Conservation (phyloP, 2,113 vertebrate species). For the Oryzias woworae region DNA sequence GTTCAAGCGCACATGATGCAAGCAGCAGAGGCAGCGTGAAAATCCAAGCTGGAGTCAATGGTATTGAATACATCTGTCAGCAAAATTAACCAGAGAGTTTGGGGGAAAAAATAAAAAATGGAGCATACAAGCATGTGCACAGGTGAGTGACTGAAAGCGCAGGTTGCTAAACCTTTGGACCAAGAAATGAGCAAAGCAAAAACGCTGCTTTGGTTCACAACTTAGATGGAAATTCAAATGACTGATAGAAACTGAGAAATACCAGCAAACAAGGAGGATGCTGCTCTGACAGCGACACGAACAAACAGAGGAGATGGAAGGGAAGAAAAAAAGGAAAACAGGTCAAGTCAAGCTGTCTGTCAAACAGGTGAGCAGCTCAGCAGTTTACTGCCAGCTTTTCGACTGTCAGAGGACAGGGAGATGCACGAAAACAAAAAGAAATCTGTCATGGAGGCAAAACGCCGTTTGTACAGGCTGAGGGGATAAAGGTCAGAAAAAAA, state of each 20-base stretch:
- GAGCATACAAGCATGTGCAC: neutral
- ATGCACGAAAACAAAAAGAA: slow-evolving; percentile 38
- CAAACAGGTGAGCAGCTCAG: slow-evolving; percentile 46
- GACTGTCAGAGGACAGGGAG: slow-evolving; percentile 36
- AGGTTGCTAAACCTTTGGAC: slow-evolving; percentile 80
- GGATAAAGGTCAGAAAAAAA: slow-evolving; percentile 75
- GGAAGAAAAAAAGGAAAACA: slow-evolving; percentile 29
- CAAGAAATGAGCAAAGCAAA: slow-evolving; percentile 81
- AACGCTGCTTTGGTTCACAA: slow-evolving; percentile 76
- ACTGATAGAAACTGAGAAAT: slow-evolving; percentile 17
- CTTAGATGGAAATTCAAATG: slow-evolving; percentile 42
- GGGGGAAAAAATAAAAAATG: neutral
- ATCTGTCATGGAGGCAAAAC: too few relatives aligned
- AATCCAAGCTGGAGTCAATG: slow-evolving; percentile 33
- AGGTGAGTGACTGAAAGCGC: slow-evolving; percentile 23
- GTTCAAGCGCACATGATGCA: slow-evolving; percentile 17
- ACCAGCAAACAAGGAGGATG: slow-evolving; percentile 42
- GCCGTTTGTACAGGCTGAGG: slow-evolving; percentile 32
- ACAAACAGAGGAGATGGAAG: slow-evolving; percentile 28
- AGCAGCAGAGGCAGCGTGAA: slow-evolving; percentile 32
- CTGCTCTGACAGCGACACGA: slow-evolving; percentile 22
- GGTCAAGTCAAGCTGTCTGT: slow-evolving; percentile 47
- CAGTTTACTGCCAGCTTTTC: slow-evolving; percentile 34
- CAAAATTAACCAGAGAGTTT: slow-evolving; percentile 15
- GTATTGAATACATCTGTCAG: slow-evolving; percentile 27